Evolutionary conservation across 2,113 vertebrate genomes (phyloP).

Genomic region (Dromas ardeola): DNA sequence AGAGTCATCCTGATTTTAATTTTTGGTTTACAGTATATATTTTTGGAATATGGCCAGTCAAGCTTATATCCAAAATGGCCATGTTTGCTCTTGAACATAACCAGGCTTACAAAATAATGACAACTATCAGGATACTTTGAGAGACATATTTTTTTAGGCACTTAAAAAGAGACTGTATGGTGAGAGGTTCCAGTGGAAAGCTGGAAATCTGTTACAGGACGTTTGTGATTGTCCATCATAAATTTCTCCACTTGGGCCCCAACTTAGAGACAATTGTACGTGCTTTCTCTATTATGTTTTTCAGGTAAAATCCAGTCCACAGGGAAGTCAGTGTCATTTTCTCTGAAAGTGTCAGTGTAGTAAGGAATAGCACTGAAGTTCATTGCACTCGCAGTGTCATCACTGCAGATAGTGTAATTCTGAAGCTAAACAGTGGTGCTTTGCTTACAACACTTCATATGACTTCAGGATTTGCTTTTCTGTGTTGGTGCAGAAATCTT

Average conservation of each 20-base stretch:
- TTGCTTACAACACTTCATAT: not conserved
- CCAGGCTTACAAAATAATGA: not conserved
- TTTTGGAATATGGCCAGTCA: not conserved
- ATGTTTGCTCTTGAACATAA: not conserved
- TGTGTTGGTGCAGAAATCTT: not conserved
- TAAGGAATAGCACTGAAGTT: not conserved
- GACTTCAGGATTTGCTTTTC: not conserved
- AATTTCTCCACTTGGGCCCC: not conserved
- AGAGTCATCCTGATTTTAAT: not conserved
- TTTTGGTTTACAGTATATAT: not conserved
- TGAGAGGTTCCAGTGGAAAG: not conserved
- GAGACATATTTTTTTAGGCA: not conserved
- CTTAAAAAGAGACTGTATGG: not conserved
- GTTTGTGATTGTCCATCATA: not conserved
- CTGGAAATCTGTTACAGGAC: not conserved
- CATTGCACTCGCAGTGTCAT: not conserved
- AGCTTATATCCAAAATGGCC: not conserved
- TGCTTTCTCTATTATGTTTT: not conserved
- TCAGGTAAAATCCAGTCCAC: not conserved
- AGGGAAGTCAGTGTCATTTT: not conserved
- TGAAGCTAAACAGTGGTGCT: not conserved
- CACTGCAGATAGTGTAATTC: not conserved
- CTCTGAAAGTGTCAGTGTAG: not conserved
- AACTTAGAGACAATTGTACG: not conserved
- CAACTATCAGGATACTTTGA: not conserved